Conservation (phyloP, 2,888 invertebrate genomes). For the Leucoptera coffeella region DNA sequence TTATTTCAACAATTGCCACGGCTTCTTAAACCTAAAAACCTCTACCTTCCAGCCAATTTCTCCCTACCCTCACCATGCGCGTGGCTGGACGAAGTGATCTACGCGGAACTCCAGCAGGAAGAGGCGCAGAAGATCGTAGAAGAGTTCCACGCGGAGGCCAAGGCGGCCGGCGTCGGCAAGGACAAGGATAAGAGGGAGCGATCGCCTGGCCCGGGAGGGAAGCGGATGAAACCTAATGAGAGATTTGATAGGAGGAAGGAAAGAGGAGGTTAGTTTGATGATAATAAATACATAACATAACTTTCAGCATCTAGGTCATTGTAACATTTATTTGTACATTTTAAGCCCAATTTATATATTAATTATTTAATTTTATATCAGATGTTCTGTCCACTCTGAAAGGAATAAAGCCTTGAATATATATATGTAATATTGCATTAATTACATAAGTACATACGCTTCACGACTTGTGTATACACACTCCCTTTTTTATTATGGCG, state of each 20-base stretch:
- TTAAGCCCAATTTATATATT: too few relatives aligned
- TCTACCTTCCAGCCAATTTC: slow-evolving; percentile 71
- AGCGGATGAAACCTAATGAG: slow-evolving; percentile 16
- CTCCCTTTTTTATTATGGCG: too few relatives aligned
- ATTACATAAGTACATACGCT: too few relatives aligned
- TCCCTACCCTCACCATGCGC: slow-evolving; percentile 71
- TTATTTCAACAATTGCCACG: too few relatives aligned
- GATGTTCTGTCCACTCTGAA: too few relatives aligned
- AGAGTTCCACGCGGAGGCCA: slow-evolving; percentile 77
- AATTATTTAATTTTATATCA: too few relatives aligned
- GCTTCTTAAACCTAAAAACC: background rate
- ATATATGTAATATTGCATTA: too few relatives aligned
- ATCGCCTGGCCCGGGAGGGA: slow-evolving; percentile 17
- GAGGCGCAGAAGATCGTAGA: slow-evolving; percentile 74
- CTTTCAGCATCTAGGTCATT: too few relatives aligned
- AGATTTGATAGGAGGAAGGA: slow-evolving; percentile 5
- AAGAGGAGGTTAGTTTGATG: slow-evolving; percentile 9
- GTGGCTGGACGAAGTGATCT: slow-evolving; percentile 74
- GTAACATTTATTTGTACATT: too few relatives aligned
- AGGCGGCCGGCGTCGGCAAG: slow-evolving; percentile 23
- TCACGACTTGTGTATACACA: too few relatives aligned
- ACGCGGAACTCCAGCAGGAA: slow-evolving; percentile 68
- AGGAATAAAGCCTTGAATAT: too few relatives aligned
- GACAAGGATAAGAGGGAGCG: slow-evolving; percentile 24
- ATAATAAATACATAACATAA: too few relatives aligned